Percentiles rank a stretch among this genome's conserved stretches.
These are phyloP conservation scores for Spodoptera littoralis DNA, from an alignment of 2,888 invertebrate genomes.

Conservation along the genomic window DNA sequence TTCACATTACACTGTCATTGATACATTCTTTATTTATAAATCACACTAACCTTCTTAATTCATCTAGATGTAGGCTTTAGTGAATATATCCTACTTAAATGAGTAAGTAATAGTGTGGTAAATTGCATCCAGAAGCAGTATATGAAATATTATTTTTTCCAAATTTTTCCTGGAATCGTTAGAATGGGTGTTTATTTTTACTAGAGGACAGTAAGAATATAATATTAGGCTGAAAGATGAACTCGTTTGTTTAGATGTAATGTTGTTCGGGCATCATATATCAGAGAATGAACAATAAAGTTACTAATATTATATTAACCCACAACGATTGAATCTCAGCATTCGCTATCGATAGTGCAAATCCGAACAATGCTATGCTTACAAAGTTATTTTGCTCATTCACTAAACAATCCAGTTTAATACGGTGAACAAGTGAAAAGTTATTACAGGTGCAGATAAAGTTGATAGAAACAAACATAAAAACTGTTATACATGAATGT, in stretches of 20 bases:
- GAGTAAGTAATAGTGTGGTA: no score
- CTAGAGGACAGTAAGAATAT: no score
- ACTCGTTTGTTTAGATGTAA: slow-evolving; percentile 16
- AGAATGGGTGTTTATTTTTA: no score
- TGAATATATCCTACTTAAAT: no score
- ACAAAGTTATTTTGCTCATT: slow-evolving; percentile 45
- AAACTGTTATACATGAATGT: no score
- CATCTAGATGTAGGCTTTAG: no score
- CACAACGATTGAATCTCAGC: slow-evolving; percentile 45
- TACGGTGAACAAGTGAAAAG: slow-evolving; percentile 41
- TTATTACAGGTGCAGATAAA: slow-evolving; percentile 43
- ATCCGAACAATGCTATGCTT: slow-evolving; percentile 45
- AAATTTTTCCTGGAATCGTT: background rate
- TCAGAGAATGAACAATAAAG: slow-evolving; percentile 30
- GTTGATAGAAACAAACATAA: no score
- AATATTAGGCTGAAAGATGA: no score
- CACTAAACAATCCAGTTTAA: slow-evolving; percentile 27
- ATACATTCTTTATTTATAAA: no score
- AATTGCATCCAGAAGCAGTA: background rate
- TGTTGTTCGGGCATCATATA: slow-evolving; percentile 7
- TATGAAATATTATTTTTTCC: background rate
- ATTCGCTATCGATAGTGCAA: slow-evolving; percentile 48
- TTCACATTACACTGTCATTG: no score
- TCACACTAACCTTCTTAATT: no score
- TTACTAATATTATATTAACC: slow-evolving; percentile 52